Conservation (phyloP, 2,888 invertebrate species). For the Willowsia nigromaculata region DNA sequence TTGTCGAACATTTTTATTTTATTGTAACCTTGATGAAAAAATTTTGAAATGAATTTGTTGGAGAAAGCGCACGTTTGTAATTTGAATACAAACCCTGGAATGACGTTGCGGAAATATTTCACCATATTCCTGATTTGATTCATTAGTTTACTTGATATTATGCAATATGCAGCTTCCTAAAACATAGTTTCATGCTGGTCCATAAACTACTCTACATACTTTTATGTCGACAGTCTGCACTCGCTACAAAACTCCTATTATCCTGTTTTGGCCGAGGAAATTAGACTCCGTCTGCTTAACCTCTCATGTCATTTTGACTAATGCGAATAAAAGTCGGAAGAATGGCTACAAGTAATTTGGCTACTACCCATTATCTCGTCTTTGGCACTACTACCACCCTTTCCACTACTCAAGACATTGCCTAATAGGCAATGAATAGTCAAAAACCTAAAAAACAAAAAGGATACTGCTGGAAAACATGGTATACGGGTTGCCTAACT, state of each 20-base stretch:
- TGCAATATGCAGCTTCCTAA: too few relatives aligned
- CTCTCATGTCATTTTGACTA: conserved; percentile 25
- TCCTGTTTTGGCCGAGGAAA: not conserved
- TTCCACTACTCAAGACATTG: conserved; percentile 4
- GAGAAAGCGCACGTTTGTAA: too few relatives aligned
- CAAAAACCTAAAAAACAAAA: conserved; percentile 13
- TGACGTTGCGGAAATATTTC: too few relatives aligned
- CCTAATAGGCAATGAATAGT: conserved; percentile 32
- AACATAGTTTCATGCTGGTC: too few relatives aligned
- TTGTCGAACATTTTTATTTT: too few relatives aligned
- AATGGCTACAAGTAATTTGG: conserved; percentile 24
- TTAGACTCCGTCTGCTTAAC: not conserved
- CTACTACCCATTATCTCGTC: conserved; percentile 12
- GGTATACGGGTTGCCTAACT: not conserved
- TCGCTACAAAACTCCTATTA: not conserved
- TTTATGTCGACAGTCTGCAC: not conserved
- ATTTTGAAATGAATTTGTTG: too few relatives aligned
- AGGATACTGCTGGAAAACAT: not conserved
- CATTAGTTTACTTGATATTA: too few relatives aligned
- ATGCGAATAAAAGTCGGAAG: not conserved
- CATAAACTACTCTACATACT: too few relatives aligned
- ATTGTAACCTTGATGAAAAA: too few relatives aligned
- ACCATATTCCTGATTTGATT: too few relatives aligned
- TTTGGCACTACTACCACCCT: not conserved
- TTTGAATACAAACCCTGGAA: too few relatives aligned